phyloP scores from a whole-genome alignment of 2,113 vertebrate genomes.

The Phylloscopus trochilus region DNA sequence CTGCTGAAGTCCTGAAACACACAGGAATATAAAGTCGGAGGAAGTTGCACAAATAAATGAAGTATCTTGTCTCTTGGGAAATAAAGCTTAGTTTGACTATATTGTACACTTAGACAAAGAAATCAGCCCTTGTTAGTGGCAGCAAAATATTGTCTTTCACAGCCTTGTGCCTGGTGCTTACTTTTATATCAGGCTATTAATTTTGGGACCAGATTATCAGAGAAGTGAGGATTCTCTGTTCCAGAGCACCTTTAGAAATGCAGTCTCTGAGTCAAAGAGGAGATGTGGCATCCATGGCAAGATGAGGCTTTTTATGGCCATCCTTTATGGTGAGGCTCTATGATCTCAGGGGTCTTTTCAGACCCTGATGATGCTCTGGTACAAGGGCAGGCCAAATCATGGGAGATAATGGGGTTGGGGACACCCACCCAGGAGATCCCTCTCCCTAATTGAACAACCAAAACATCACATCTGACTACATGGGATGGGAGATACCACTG shows the following conservation, averaged over 20 bases:
- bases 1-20: constrained; percentile 70
- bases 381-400: neutral
- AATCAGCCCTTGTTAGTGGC: constrained; percentile 64
- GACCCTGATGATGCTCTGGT: too few species aligned
- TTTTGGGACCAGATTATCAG: neutral
- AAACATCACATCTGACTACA: neutral
- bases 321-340: rapidly evolving
- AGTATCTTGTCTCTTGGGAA: constrained; percentile 58
- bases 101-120: constrained; percentile 52
- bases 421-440: neutral
- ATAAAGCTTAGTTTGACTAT: constrained; percentile 60
- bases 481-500: neutral
- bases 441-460: neutral
- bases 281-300: neutral
- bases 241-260: neutral
- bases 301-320: neutral
- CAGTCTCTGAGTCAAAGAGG: neutral
- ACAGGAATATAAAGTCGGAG: constrained; percentile 66
- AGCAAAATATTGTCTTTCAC: constrained; percentile 56
- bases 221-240: neutral
- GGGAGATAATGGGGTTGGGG: neutral
- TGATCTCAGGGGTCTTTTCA: neutral
- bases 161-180: constrained; percentile 7
- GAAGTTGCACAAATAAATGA: constrained; percentile 69
- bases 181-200: constrained; percentile 17